Evolutionary conservation across 2,888 invertebrate species (phyloP).

Genomic region (Chouioia cunea): DNA sequence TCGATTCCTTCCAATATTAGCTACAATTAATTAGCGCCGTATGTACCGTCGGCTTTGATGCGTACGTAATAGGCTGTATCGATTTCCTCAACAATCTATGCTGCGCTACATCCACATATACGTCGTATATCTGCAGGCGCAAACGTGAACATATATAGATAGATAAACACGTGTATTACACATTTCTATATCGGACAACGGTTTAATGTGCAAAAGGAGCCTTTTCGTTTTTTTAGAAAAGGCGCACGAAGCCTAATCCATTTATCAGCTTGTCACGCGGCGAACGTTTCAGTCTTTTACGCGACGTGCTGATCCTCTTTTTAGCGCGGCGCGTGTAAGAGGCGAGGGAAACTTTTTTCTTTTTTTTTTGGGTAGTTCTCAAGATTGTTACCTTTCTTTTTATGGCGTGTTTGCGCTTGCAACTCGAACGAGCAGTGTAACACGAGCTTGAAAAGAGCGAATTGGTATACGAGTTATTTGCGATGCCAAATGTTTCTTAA

Average conservation of each 20-base stretch:
- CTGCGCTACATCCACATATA: background rate
- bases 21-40: too few species aligned
- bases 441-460: constrained; percentile 1
- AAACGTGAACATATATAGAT: too few species aligned
- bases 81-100: background rate
- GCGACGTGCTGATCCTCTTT: constrained; percentile 2
- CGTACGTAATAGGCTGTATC: constrained; percentile 2
- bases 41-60: background rate
- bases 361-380: constrained; percentile 31
- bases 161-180: too few species aligned
- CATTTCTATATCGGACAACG: constrained; percentile 8
- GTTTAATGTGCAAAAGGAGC: constrained; percentile 7
- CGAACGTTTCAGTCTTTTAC: constrained; percentile 6
- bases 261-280: constrained; percentile 37
- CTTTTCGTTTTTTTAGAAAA: too few species aligned
- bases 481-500: constrained; percentile 14
- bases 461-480: constrained; percentile 32
- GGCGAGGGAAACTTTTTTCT: constrained; percentile 33
- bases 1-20: too few species aligned
- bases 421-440: background rate
- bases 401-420: constrained; percentile 26
- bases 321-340: constrained; percentile 10
- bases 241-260: constrained; percentile 35
- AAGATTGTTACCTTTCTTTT: constrained; percentile 13
- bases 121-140: too few species aligned